These are phyloP conservation scores for Magallana ariakensis DNA, from an alignment of 1,140 invertebrate species.

Conservation along the genomic window DNA sequence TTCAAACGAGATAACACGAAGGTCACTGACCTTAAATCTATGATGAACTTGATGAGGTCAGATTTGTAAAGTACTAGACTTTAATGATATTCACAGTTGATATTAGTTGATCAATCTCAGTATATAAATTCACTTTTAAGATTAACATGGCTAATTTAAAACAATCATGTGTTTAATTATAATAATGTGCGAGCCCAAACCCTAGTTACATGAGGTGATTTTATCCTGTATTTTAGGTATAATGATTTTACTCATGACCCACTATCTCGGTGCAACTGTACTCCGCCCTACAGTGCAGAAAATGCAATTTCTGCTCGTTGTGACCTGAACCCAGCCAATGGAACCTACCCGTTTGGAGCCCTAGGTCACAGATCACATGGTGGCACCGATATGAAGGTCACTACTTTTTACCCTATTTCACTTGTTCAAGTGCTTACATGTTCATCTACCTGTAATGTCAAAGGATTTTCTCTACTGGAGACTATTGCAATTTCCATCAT, in stretches of 20 bases:
- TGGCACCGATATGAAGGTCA: conserved; percentile 85
- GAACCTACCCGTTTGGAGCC: conserved; percentile 84
- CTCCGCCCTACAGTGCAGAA: conserved; percentile 86
- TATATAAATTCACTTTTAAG: too few relatives aligned
- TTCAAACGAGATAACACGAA: conserved; percentile 75
- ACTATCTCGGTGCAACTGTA: conserved; percentile 83
- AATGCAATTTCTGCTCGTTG: conserved; percentile 86
- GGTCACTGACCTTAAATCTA: conserved; percentile 73
- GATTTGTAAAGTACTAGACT: neutral
- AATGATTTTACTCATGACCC: conserved; percentile 52
- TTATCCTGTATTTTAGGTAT: conserved; percentile 30
- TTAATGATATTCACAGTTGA: neutral
- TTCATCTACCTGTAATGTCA: too few relatives aligned
- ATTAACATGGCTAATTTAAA: too few relatives aligned
- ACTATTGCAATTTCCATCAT: too few relatives aligned
- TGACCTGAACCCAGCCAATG: conserved; percentile 86
- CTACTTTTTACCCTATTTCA: conserved; percentile 43
- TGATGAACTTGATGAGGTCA: conserved; percentile 79
- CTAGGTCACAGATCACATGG: conserved; percentile 85
- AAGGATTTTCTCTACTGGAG: too few relatives aligned
- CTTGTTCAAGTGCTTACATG: too few relatives aligned
- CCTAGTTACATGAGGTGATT: too few relatives aligned
- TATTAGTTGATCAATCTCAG: too few relatives aligned
- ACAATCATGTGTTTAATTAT: too few relatives aligned
- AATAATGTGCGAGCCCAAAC: too few relatives aligned